A percentile compares a stretch with the other conserved stretches of the same genome.
These are phyloP conservation scores for Danio tinwini DNA, from an alignment of 2,797 vertebrate genomes.

Conservation along the genomic window DNA sequence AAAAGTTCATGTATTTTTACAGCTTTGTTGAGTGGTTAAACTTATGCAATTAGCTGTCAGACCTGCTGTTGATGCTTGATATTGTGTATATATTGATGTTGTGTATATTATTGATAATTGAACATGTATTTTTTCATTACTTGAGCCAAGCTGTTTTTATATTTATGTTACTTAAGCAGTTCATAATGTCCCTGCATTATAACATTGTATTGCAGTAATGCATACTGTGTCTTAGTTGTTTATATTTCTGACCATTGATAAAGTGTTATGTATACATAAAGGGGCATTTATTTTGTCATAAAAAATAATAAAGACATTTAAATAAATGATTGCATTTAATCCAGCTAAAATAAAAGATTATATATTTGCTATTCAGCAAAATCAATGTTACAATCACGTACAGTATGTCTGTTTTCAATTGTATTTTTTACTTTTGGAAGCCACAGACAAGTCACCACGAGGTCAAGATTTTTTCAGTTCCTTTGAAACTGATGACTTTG, in stretches of 20 bases:
- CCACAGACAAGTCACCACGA: neutral
- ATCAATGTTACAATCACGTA: neutral
- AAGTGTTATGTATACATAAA: neutral
- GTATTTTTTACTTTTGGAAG: neutral
- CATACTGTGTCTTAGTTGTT: constrained; percentile 8
- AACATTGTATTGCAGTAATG: neutral
- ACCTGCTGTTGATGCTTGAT: neutral
- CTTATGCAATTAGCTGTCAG: neutral
- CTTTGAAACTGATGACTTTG: neutral
- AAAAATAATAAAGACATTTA: neutral
- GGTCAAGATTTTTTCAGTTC: constrained; percentile 32
- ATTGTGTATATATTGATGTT: neutral
- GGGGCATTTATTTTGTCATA: neutral
- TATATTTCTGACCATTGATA: neutral
- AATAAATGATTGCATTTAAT: neutral
- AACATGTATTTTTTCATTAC: neutral
- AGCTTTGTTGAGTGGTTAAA: neutral
- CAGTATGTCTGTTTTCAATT: neutral
- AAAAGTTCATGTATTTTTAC: neutral
- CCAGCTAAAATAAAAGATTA: neutral
- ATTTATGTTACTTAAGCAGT: constrained; percentile 26
- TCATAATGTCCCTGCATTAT: neutral
- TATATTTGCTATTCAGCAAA: neutral
- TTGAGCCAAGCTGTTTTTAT: neutral
- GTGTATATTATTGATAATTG: neutral